Evolutionary conservation across 2,888 invertebrate species (phyloP).

Genomic region (Melanostoma mellinum): DNA sequence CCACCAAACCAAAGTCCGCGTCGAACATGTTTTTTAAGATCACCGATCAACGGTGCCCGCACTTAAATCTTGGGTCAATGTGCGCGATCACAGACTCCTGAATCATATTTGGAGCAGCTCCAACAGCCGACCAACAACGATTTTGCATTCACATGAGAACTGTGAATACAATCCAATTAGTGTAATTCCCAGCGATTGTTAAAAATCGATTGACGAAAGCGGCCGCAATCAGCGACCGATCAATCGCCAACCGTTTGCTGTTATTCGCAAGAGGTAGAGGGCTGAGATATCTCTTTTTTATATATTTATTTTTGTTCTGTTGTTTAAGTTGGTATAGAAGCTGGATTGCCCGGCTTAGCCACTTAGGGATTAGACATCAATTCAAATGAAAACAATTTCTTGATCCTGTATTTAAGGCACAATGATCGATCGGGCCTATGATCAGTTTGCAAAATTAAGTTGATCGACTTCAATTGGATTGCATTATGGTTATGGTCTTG

Average conservation of each 20-base stretch:
- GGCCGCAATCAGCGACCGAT: slow-evolving; percentile 37
- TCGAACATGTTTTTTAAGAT: slow-evolving; percentile 25
- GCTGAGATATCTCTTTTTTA: slow-evolving; percentile 3
- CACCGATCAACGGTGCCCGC: slow-evolving; percentile 46
- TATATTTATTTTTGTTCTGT: not conserved
- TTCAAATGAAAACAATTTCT: slow-evolving; percentile 44
- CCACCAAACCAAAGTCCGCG: slow-evolving; percentile 9
- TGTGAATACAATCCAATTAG: slow-evolving; percentile 71
- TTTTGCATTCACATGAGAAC: slow-evolving; percentile 66
- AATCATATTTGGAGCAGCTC: slow-evolving; percentile 46
- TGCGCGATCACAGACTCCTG: slow-evolving; percentile 22
- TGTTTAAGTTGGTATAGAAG: not conserved
- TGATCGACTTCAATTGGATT: slow-evolving; percentile 51
- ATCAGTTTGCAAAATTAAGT: slow-evolving; percentile 37
- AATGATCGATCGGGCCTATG: slow-evolving; percentile 46
- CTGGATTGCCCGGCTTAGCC: slow-evolving; percentile 23
- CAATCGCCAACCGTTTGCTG: slow-evolving; percentile 40
- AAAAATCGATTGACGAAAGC: slow-evolving; percentile 51
- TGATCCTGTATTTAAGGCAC: slow-evolving; percentile 47
- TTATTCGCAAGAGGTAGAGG: slow-evolving; percentile 41
- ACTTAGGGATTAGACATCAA: slow-evolving; percentile 53
- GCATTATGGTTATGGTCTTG: slow-evolving; percentile 40
- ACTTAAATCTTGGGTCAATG: slow-evolving; percentile 39
- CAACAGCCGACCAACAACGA: slow-evolving; percentile 7
- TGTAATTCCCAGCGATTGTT: slow-evolving; percentile 72